A percentile compares a stretch with the other conserved stretches of the same genome.
Conservation (phyloP, 2,113 vertebrate species). For the Crypturellus undulatus region DNA sequence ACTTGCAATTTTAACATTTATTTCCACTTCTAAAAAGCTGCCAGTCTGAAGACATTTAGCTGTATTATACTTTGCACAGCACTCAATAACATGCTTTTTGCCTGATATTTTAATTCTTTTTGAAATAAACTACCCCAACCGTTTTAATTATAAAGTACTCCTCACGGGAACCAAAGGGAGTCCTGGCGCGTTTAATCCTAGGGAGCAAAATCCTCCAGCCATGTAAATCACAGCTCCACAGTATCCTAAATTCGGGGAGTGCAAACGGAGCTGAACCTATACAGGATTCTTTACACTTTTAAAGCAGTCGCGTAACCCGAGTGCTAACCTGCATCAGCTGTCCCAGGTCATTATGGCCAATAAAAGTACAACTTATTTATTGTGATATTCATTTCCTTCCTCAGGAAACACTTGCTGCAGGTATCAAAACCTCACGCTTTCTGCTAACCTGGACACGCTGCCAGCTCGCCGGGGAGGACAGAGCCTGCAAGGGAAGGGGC, state of each 20-base stretch:
- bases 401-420: not conserved
- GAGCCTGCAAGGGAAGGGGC: not conserved
- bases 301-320: conserved; percentile 20
- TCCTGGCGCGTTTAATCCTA: conserved; percentile 42
- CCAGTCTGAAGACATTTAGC: conserved; percentile 38
- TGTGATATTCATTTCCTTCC: not conserved
- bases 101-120: not conserved
- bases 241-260: conserved; percentile 46
- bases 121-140: not conserved
- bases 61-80: conserved; percentile 15
- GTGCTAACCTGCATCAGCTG: conserved; percentile 43
- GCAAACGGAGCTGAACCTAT: conserved; percentile 43
- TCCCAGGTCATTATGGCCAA: not conserved
- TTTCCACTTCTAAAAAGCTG: conserved; percentile 14
- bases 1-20: conserved; percentile 23
- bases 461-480: not conserved
- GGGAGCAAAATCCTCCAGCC: conserved; percentile 52
- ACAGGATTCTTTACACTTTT: conserved; percentile 46
- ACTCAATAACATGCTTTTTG: conserved; percentile 2
- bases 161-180: not conserved
- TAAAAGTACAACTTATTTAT: not conserved
- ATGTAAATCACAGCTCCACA: not conserved
- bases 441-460: not conserved
- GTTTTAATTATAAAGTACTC: not conserved
- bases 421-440: not conserved